Conservation (phyloP, 2,888 invertebrate genomes). For the Lepeophtheirus nordmannii region DNA sequence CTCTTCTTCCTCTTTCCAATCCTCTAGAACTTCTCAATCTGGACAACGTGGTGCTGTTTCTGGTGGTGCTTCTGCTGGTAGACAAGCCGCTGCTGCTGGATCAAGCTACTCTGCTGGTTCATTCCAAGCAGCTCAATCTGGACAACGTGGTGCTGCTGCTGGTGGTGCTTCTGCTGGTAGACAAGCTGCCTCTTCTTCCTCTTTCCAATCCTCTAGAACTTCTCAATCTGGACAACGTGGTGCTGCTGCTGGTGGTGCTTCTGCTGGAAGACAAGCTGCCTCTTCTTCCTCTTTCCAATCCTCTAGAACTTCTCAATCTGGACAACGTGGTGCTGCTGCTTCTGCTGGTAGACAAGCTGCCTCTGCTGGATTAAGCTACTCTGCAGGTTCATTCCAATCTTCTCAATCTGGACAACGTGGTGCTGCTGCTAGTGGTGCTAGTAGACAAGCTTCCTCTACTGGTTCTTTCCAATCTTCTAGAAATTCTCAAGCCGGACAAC, state of each 20-base stretch:
- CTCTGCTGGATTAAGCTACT: not conserved
- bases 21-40: not conserved
- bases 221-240: not conserved
- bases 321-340: constrained; percentile 6
- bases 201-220: not conserved
- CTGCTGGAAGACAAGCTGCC: not conserved
- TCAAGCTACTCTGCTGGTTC: not conserved
- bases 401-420: not conserved
- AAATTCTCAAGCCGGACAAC: not conserved
- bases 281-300: not conserved
- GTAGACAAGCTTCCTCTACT: not conserved
- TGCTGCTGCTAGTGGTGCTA: not conserved
- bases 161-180: not conserved
- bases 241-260: not conserved
- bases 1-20: not conserved
- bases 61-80: not conserved
- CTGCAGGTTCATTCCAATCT: not conserved
- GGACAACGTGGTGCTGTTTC: not conserved
- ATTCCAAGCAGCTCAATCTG: not conserved
- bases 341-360: not conserved
- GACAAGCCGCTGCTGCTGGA: not conserved
- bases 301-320: not conserved
- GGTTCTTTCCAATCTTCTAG: not conserved
- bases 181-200: not conserved
- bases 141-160: not conserved